phyloP scores from a whole-genome alignment of 2,888 invertebrate species.

The Conchocele bisecta region DNA sequence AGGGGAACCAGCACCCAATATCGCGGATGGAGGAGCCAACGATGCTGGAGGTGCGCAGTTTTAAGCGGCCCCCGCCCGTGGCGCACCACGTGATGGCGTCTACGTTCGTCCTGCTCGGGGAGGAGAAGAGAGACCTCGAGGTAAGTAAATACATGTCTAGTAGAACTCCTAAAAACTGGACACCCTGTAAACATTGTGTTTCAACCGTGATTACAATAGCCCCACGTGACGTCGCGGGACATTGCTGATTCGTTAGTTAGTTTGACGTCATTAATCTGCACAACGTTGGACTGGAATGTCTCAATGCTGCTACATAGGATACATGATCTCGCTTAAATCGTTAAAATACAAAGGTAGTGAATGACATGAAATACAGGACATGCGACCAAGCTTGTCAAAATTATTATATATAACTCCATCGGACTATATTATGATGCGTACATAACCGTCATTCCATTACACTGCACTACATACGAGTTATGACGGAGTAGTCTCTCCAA shows the following conservation, averaged over 20 bases:
- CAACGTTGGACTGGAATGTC: background rate
- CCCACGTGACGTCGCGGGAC: background rate
- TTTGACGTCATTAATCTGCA: background rate
- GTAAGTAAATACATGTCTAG: constrained; percentile 32
- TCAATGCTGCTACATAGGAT: too few relatives aligned
- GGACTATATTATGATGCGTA: too few relatives aligned
- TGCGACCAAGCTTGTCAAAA: too few relatives aligned
- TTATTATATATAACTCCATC: too few relatives aligned
- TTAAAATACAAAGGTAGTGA: too few relatives aligned
- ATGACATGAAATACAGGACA: too few relatives aligned
- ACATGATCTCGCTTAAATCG: too few relatives aligned
- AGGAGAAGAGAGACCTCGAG: constrained; percentile 44
- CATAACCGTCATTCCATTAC: too few relatives aligned
- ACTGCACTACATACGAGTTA: too few relatives aligned
- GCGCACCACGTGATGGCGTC: constrained; percentile 61
- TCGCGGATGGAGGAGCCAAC: constrained; percentile 56
- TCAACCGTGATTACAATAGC: background rate
- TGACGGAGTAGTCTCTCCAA: too few relatives aligned
- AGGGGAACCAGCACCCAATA: constrained; percentile 59
- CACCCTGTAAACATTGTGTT: too few relatives aligned
- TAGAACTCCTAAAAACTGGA: too few relatives aligned
- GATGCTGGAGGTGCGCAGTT: constrained; percentile 60
- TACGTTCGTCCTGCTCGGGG: constrained; percentile 62
- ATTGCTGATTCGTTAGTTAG: background rate
- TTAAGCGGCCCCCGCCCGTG: constrained; percentile 52